phyloP scores from a whole-genome alignment of 2,113 vertebrate species.

The Hemibagrus wyckioides region DNA sequence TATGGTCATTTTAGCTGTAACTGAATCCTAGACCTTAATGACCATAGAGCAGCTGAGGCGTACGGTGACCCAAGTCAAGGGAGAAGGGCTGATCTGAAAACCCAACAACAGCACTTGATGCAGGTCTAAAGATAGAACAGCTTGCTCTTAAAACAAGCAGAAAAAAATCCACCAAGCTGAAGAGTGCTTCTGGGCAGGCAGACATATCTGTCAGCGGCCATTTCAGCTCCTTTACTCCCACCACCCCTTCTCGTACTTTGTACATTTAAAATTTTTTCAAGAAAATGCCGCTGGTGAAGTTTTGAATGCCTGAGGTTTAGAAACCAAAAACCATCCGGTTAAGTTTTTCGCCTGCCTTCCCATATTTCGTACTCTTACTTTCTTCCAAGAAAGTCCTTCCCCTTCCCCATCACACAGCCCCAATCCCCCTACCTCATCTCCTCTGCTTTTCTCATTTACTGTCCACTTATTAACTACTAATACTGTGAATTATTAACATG shows the following conservation, averaged over 20 bases:
- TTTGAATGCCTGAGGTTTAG: slow-evolving; percentile 57
- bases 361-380: slow-evolving; percentile 58
- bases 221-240: not conserved
- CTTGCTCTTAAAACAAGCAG: slow-evolving; percentile 57
- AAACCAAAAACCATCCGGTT: slow-evolving; percentile 56
- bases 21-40: slow-evolving; percentile 61
- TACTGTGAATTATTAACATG: slow-evolving; percentile 2
- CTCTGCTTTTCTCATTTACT: slow-evolving; percentile 36
- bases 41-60: slow-evolving; percentile 59
- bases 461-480: slow-evolving; percentile 26
- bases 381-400: slow-evolving; percentile 66
- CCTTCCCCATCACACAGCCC: slow-evolving; percentile 10
- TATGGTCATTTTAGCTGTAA: slow-evolving; percentile 45
- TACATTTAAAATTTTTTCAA: not conserved
- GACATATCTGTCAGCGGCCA: slow-evolving; percentile 9
- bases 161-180: not conserved
- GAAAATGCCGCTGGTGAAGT: slow-evolving; percentile 53
- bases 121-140: slow-evolving; percentile 71
- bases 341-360: slow-evolving; percentile 50
- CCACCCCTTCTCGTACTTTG: not conserved
- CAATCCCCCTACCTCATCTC: slow-evolving; percentile 25
- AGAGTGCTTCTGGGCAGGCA: not conserved
- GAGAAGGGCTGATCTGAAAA: slow-evolving; percentile 66
- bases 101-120: slow-evolving; percentile 67
- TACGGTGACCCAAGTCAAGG: slow-evolving; percentile 60